Percentiles rank a stretch among this genome's conserved stretches.
Evolutionary conservation across 2,113 vertebrate genomes (phyloP).

Genomic region (Cavia aperea): DNA sequence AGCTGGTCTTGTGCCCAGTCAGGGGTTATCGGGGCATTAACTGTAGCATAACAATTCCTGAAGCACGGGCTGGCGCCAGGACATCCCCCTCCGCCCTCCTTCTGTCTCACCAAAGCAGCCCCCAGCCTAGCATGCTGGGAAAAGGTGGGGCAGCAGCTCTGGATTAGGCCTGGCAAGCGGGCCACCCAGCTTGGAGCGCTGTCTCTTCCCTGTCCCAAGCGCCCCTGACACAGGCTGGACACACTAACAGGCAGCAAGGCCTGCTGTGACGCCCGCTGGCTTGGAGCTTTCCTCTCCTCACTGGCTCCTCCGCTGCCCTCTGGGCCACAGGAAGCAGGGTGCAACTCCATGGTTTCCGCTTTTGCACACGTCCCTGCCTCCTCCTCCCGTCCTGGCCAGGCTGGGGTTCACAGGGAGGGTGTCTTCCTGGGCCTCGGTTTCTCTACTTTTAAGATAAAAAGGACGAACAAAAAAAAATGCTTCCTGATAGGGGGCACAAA

Average conservation of each 20-base stretch:
- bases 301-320: neutral
- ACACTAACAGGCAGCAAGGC: neutral
- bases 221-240: rapidly evolving
- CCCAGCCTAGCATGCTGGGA: rapidly evolving
- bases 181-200: neutral
- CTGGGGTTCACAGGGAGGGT: rapidly evolving
- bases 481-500: neutral
- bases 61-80: neutral
- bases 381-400: neutral
- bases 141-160: neutral
- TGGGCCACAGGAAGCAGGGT: neutral
- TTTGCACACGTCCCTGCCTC: neutral
- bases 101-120: neutral
- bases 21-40: neutral
- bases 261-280: neutral
- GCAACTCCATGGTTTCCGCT: neutral
- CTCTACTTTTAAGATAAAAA: neutral
- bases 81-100: neutral
- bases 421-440: neutral
- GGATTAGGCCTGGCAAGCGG: neutral
- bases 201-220: neutral
- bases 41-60: neutral
- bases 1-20: neutral
- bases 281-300: no score
- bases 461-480: neutral